Conservation (phyloP, 2,113 vertebrate species). For the Argyrosomus japonicus region DNA sequence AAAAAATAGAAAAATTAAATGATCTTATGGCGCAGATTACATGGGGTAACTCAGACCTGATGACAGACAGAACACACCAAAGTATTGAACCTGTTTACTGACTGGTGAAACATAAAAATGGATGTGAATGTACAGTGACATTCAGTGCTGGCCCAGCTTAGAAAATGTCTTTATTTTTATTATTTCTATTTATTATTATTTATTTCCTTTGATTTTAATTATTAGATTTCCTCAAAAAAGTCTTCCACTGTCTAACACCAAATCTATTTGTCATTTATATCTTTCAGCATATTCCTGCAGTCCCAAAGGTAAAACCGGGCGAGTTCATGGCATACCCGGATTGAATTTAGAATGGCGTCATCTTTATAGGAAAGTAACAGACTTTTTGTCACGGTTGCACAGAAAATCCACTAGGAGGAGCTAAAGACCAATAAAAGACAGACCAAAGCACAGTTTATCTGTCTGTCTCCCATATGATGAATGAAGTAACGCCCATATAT, state of each 20-base stretch:
- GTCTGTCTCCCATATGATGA: not conserved
- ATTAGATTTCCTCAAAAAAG: too few species aligned
- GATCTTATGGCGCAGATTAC: not conserved
- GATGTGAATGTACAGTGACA: not conserved
- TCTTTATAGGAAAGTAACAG: not conserved
- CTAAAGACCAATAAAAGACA: constrained; percentile 56
- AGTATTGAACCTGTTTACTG: not conserved
- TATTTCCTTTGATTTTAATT: not conserved
- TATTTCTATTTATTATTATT: too few species aligned
- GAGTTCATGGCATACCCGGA: not conserved
- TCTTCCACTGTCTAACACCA: not conserved
- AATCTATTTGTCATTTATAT: not conserved
- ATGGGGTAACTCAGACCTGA: not conserved
- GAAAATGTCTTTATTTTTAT: not conserved
- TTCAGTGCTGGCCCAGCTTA: too few species aligned
- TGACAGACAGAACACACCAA: not conserved
- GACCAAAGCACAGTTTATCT: not conserved
- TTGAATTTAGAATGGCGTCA: constrained; percentile 16
- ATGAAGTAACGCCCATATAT: not conserved
- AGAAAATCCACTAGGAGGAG: constrained; percentile 71
- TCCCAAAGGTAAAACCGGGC: not conserved
- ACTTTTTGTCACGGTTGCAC: constrained; percentile 10
- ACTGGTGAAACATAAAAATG: not conserved
- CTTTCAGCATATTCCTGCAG: not conserved
- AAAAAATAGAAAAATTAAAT: not conserved